These are phyloP conservation scores for Hetaerina americana DNA, from an alignment of 1,140 invertebrate genomes.

Conservation along the genomic window DNA sequence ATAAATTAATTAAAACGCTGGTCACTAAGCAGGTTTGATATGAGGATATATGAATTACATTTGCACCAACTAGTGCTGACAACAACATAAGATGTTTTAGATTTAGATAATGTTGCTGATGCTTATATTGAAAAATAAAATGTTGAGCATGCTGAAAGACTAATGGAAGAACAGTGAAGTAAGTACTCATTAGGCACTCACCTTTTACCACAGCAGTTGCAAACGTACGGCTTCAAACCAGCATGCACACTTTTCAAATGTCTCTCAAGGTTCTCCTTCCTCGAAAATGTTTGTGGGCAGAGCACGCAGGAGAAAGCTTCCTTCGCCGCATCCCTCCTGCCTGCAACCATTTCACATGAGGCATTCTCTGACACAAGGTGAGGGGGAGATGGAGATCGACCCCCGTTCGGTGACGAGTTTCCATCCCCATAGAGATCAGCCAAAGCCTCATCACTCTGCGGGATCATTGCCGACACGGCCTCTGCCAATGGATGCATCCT, in stretches of 20 bases:
- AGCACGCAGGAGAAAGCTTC: neutral
- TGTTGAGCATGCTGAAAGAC: too few species aligned
- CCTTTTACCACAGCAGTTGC: neutral
- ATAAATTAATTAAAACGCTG: too few species aligned
- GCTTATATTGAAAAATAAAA: too few species aligned
- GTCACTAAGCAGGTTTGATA: too few species aligned
- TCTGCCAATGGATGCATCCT: neutral
- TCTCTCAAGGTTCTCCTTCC: neutral
- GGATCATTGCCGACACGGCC: neutral
- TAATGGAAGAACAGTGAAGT: too few species aligned
- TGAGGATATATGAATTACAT: too few species aligned
- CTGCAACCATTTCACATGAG: neutral
- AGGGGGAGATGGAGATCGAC: neutral
- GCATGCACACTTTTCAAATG: neutral
- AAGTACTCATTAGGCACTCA: neutral
- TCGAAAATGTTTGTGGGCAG: neutral
- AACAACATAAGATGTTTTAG: too few species aligned
- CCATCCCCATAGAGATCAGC: neutral
- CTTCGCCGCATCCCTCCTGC: neutral
- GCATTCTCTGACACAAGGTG: neutral
- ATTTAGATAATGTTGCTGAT: too few species aligned
- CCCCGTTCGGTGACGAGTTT: neutral
- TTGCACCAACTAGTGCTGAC: too few species aligned
- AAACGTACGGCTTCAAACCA: neutral
- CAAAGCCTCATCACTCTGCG: neutral